phyloP scores from a whole-genome alignment of 2,113 vertebrate species.

The Coracopsis vasa region DNA sequence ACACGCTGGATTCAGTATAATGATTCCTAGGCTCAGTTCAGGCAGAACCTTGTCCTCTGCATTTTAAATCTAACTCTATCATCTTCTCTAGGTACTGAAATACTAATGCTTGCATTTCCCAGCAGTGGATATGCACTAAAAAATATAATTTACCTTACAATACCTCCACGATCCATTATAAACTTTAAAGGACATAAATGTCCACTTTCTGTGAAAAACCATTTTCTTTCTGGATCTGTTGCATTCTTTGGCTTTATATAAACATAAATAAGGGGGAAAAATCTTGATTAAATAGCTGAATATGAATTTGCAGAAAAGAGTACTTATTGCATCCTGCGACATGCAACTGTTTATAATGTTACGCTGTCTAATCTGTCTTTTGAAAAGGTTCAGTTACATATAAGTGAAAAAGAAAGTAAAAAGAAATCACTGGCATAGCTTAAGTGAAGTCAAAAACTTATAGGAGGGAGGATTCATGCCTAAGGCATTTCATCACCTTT shows the following conservation, averaged over 20 bases:
- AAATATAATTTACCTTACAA: background rate
- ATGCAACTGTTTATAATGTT: background rate
- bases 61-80: background rate
- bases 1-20: background rate
- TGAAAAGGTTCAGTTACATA: constrained; percentile 36
- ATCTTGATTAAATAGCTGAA: background rate
- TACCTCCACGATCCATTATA: background rate
- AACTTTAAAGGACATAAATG: background rate
- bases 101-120: background rate
- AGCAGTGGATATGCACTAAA: background rate
- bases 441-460: background rate
- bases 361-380: background rate
- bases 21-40: constrained; percentile 60
- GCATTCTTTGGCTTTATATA: constrained; percentile 66
- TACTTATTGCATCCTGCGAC: background rate
- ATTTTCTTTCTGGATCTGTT: constrained; percentile 9
- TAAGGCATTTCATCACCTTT: background rate
- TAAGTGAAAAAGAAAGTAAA: background rate
- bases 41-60: constrained; percentile 61
- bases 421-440: background rate
- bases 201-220: background rate
- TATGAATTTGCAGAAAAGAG: background rate
- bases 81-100: background rate
- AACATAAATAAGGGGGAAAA: constrained; percentile 53
- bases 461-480: background rate